A percentile compares a stretch with the other conserved stretches of the same genome.
These are phyloP conservation scores for Parotocinclus haroldoi DNA, from an alignment of 2,797 vertebrate species.

Conservation along the genomic window DNA sequence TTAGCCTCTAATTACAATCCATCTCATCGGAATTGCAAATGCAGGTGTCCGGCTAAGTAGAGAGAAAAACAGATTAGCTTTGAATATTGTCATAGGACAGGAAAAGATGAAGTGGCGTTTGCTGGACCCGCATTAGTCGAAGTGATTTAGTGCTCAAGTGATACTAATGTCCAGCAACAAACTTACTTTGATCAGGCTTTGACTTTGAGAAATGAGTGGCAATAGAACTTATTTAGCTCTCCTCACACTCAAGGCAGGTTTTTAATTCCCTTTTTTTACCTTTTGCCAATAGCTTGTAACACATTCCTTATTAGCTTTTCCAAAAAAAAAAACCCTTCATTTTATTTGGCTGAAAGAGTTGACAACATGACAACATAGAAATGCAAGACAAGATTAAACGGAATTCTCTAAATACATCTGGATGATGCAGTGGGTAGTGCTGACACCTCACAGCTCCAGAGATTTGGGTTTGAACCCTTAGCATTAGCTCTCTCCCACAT, in stretches of 20 bases:
- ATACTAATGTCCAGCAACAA: conserved; percentile 28
- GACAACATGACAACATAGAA: too few relatives aligned
- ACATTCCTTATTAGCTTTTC: too few relatives aligned
- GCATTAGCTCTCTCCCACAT: too few relatives aligned
- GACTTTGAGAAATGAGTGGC: background rate
- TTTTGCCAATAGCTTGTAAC: too few relatives aligned
- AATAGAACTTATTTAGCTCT: background rate
- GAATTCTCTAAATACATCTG: too few relatives aligned
- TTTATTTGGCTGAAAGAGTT: too few relatives aligned
- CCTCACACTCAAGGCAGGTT: background rate
- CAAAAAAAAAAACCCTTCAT: too few relatives aligned
- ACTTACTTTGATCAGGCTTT: conserved; percentile 28
- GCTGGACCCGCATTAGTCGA: conserved; percentile 39
- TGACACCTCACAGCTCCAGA: too few relatives aligned
- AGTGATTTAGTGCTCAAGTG: conserved; percentile 38
- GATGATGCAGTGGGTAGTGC: too few relatives aligned
- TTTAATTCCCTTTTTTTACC: too few relatives aligned
- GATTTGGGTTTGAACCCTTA: too few relatives aligned
- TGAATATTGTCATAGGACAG: conserved; percentile 39
- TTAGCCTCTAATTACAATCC: conserved; percentile 49
- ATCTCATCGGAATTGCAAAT: conserved; percentile 53
- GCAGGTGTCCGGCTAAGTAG: conserved; percentile 31
- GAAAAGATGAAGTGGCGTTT: conserved; percentile 40
- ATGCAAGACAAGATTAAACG: too few relatives aligned
- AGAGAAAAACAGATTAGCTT: conserved; percentile 44